Conservation (phyloP, 1,140 invertebrate species). For the Drosophila punjabiensis region DNA sequence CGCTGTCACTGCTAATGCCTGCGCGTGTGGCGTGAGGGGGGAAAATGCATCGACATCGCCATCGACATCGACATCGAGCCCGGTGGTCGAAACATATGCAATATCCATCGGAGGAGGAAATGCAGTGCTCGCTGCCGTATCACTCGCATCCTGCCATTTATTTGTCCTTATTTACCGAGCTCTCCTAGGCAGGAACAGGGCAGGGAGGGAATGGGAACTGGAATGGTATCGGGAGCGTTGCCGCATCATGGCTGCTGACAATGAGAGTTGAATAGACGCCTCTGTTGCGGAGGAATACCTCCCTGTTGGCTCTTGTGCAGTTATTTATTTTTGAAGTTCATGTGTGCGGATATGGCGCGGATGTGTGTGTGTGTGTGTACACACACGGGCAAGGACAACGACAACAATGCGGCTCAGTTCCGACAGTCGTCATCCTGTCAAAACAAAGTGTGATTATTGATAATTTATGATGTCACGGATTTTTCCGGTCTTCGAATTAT, state of each 20-base stretch:
- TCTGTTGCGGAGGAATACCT: conserved; percentile 32
- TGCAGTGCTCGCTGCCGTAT: conserved; percentile 49
- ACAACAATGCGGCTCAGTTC: conserved; percentile 75
- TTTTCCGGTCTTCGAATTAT: conserved; percentile 67
- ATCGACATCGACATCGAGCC: conserved; percentile 11
- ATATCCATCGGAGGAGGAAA: conserved; percentile 45
- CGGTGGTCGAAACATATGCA: conserved; percentile 52
- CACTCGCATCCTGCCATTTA: conserved; percentile 77
- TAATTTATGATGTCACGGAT: conserved; percentile 84
- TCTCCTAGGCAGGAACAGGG: conserved; percentile 32
- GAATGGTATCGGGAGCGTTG: conserved; percentile 51
- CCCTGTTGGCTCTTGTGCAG: conserved; percentile 55
- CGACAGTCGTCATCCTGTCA: conserved; percentile 81
- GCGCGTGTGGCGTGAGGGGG: conserved; percentile 8
- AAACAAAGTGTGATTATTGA: conserved; percentile 85
- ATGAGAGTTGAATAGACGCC: conserved; percentile 66
- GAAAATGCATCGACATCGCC: conserved; percentile 22
- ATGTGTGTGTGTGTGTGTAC: conserved; percentile 14
- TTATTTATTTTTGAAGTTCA: conserved; percentile 53
- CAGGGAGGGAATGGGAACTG: conserved; percentile 21
- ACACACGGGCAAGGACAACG: conserved; percentile 56
- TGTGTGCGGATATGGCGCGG: conserved; percentile 11
- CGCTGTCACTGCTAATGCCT: conserved; percentile 33
- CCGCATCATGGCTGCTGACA: conserved; percentile 78
- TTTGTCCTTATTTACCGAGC: conserved; percentile 66